These are phyloP conservation scores for Pygoscelis adeliae DNA, from an alignment of 2,113 vertebrate species.

Conservation along the genomic window DNA sequence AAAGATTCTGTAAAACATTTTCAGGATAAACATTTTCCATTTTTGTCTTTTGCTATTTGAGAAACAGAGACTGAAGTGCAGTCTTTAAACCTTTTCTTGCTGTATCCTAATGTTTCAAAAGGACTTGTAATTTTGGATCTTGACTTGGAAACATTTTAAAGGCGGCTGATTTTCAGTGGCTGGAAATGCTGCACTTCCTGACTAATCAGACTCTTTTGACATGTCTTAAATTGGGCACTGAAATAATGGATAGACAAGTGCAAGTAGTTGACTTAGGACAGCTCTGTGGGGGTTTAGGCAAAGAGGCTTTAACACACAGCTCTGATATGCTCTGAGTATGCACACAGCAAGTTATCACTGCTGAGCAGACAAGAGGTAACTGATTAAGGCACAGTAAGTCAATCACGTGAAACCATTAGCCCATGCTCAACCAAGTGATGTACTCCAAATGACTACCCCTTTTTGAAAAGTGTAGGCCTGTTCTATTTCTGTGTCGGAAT, in stretches of 20 bases:
- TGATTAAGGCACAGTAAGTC: neutral
- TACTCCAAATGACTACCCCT: neutral
- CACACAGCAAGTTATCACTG: neutral
- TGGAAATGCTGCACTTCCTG: neutral
- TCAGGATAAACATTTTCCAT: constrained; percentile 48
- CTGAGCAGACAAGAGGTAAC: neutral
- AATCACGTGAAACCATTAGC: neutral
- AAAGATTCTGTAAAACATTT: constrained; percentile 13
- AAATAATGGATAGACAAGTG: neutral
- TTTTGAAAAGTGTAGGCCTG: neutral
- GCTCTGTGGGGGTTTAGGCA: neutral
- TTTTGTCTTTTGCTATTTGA: constrained; percentile 11
- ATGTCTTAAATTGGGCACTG: constrained; percentile 10
- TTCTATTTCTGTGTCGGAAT: neutral
- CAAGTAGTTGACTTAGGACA: neutral
- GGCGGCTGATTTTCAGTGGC: neutral
- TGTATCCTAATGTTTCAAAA: constrained; percentile 24
- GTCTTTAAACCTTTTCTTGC: constrained; percentile 11
- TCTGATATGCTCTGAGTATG: neutral
- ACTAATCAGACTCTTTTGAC: constrained; percentile 45
- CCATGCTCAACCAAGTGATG: neutral
- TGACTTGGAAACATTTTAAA: constrained; percentile 21
- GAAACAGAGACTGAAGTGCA: neutral
- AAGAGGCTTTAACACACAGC: neutral
- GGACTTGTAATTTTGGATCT: constrained; percentile 29